Percentiles rank a stretch among this genome's conserved stretches.
These are phyloP conservation scores for Polydrusus tereticollis DNA, from an alignment of 2,888 invertebrate genomes.

Conservation along the genomic window DNA sequence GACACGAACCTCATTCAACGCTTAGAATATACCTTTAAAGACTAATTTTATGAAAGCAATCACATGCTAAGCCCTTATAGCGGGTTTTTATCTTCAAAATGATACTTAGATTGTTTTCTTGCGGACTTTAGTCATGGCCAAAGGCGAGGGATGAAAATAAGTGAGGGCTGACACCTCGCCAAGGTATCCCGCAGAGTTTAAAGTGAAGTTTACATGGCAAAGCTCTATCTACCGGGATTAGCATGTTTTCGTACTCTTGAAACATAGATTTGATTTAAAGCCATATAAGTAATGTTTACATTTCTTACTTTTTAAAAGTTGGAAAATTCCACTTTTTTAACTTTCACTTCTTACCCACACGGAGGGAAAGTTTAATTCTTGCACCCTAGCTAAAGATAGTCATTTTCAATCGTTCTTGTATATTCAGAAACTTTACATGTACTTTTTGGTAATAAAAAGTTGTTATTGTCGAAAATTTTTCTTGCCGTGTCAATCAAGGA, in stretches of 20 bases:
- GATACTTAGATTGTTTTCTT: conserved; percentile 15
- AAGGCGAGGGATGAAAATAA: conserved; percentile 60
- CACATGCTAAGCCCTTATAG: conserved; percentile 8
- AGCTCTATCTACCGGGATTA: conserved; percentile 60
- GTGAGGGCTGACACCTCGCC: conserved; percentile 65
- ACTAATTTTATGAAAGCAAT: not conserved
- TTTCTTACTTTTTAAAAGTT: too few species aligned
- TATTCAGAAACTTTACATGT: too few species aligned
- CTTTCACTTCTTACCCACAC: too few species aligned
- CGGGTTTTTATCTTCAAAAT: not conserved
- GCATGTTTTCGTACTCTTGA: not conserved
- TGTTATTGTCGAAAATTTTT: too few species aligned
- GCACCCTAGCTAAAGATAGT: too few species aligned
- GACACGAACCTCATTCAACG: conserved; percentile 42
- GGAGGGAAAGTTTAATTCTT: too few species aligned
- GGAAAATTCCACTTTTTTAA: too few species aligned
- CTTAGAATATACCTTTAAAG: conserved; percentile 20
- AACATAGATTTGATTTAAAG: not conserved
- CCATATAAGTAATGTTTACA: not conserved
- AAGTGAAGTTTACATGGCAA: conserved; percentile 64
- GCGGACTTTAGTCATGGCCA: conserved; percentile 49
- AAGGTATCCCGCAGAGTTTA: conserved; percentile 62
- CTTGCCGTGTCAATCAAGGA: too few species aligned
- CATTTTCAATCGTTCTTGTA: too few species aligned
- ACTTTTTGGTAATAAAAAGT: too few species aligned